These are phyloP conservation scores for Xenopus laevis DNA, from an alignment of 2,113 vertebrate species.

Conservation along the genomic window DNA sequence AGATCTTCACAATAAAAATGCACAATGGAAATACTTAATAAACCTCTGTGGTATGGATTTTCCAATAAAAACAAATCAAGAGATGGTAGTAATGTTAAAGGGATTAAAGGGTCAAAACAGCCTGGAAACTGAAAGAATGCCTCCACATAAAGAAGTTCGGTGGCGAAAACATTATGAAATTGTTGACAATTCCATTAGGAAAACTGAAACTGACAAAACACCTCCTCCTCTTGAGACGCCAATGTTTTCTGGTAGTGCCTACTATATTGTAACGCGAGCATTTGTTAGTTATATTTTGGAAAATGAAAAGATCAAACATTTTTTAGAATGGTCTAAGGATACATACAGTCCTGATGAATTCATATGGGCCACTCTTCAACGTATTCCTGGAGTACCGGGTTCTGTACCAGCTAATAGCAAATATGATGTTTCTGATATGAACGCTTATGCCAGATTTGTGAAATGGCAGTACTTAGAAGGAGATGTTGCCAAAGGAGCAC, in stretches of 20 bases:
- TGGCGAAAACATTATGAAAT: slow-evolving; percentile 64
- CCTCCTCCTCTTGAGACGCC: slow-evolving; percentile 70
- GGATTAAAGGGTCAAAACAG: slow-evolving; percentile 74
- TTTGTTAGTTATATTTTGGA: slow-evolving; percentile 70
- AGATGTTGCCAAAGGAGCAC: slow-evolving; percentile 57
- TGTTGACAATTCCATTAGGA: slow-evolving; percentile 63
- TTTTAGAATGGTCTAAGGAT: slow-evolving; percentile 82
- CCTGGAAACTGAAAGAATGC: slow-evolving; percentile 78
- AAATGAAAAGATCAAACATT: slow-evolving; percentile 59
- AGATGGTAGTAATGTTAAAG: slow-evolving; percentile 77
- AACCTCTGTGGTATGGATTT: slow-evolving; percentile 92
- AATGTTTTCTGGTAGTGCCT: slow-evolving; percentile 81
- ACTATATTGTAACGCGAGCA: slow-evolving; percentile 75
- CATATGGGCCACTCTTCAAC: slow-evolving; percentile 86
- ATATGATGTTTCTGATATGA: slow-evolving; percentile 77
- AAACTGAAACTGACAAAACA: slow-evolving; percentile 60
- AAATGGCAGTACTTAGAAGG: slow-evolving; percentile 83
- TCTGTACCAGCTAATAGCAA: slow-evolving; percentile 62
- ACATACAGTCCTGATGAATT: slow-evolving; percentile 86
- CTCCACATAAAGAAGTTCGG: slow-evolving; percentile 64
- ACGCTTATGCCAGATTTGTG: slow-evolving; percentile 74
- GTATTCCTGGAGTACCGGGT: slow-evolving; percentile 76
- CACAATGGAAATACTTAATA: slow-evolving; percentile 83
- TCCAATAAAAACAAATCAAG: slow-evolving; percentile 87
- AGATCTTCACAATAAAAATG: slow-evolving; percentile 68